These are phyloP conservation scores for Eucidaris tribuloides DNA, from an alignment of 35 echinoderm and acorn worm species.

Conservation along the genomic window DNA sequence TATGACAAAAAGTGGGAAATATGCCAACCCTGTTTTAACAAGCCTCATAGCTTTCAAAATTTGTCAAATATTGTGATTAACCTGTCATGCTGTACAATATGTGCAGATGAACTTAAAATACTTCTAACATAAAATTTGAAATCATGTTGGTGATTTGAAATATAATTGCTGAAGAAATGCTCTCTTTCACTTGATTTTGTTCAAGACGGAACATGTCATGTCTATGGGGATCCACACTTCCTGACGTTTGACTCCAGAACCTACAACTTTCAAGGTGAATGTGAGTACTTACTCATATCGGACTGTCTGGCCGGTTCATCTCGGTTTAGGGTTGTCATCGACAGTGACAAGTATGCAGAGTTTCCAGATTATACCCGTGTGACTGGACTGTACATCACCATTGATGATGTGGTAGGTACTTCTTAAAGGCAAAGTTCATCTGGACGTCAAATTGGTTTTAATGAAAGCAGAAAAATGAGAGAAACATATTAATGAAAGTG, in stretches of 20 bases:
- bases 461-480: too few relatives aligned
- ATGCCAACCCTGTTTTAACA: too few relatives aligned
- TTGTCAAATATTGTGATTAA: background rate
- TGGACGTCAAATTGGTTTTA: too few relatives aligned
- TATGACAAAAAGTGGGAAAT: too few relatives aligned
- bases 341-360: background rate
- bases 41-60: too few relatives aligned
- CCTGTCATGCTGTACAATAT: background rate
- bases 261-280: conserved; percentile 11
- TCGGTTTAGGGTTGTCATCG: conserved; percentile 3
- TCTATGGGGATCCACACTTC: conserved; percentile 8
- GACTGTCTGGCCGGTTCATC: background rate
- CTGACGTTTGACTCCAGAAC: conserved; percentile 14
- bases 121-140: background rate
- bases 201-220: background rate
- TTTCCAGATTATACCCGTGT: background rate
- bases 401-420: conserved; percentile 14
- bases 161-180: background rate
- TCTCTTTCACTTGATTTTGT: background rate
- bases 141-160: background rate
- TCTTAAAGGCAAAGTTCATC: too few relatives aligned
- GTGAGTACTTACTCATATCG: background rate
- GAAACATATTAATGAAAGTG: too few relatives aligned
- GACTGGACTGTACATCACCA: background rate
- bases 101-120: background rate